Conservation (phyloP, 2,113 vertebrate genomes). For the Esox niger region DNA sequence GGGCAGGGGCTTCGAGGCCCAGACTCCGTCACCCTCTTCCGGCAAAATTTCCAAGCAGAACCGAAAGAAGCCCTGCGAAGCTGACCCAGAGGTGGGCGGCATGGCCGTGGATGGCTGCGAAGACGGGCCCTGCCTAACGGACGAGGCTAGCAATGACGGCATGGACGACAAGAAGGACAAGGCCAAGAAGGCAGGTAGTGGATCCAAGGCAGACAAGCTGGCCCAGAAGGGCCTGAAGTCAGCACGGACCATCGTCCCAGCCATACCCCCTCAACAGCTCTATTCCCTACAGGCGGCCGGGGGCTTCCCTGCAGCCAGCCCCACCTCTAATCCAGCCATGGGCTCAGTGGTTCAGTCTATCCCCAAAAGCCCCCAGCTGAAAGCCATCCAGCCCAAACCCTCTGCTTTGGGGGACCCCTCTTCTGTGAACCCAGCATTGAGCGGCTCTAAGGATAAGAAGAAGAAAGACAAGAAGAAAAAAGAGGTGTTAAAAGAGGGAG, state of each 20-base stretch:
- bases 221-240: slow-evolving; percentile 85
- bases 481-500: slow-evolving; percentile 80
- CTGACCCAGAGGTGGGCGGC: slow-evolving; percentile 78
- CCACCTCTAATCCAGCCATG: slow-evolving; percentile 73
- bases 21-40: slow-evolving; percentile 85
- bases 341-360: slow-evolving; percentile 85
- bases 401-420: slow-evolving; percentile 85
- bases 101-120: slow-evolving; percentile 82
- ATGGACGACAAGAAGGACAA: slow-evolving; percentile 85
- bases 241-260: slow-evolving; percentile 77
- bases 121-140: slow-evolving; percentile 80
- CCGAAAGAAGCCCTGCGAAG: slow-evolving; percentile 87
- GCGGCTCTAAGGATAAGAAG: slow-evolving; percentile 91
- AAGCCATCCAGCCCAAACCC: slow-evolving; percentile 87
- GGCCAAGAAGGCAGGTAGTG: slow-evolving; percentile 73
- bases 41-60: slow-evolving; percentile 80
- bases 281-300: slow-evolving; percentile 80
- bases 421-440: slow-evolving; percentile 78
- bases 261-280: slow-evolving; percentile 78
- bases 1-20: slow-evolving; percentile 83
- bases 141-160: slow-evolving; percentile 88
- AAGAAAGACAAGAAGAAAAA: slow-evolving; percentile 98
- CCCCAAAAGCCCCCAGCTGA: slow-evolving; percentile 90
- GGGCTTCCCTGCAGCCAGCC: slow-evolving; percentile 73
- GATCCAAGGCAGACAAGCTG: slow-evolving; percentile 81